phyloP scores from a whole-genome alignment of 2,888 invertebrate species.

The Podotricha telesiphe region DNA sequence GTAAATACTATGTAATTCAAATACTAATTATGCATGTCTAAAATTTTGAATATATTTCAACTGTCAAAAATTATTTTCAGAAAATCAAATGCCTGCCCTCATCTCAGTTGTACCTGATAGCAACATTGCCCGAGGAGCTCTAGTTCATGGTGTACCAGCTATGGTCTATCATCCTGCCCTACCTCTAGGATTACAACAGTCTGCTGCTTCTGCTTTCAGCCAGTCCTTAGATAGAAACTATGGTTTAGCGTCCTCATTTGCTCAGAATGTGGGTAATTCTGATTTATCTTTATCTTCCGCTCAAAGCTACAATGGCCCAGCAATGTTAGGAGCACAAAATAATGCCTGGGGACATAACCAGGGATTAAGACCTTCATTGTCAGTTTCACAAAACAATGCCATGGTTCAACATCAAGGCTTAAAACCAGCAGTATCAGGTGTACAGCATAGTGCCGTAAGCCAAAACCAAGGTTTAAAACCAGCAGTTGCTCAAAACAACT shows the following conservation, averaged over 20 bases:
- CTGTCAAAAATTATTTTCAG: slow-evolving; percentile 40
- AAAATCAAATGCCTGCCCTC: slow-evolving; percentile 33
- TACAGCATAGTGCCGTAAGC: background rate
- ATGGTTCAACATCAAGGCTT: background rate
- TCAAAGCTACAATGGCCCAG: slow-evolving; percentile 56
- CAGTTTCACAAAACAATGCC: background rate
- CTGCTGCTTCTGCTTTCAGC: slow-evolving; percentile 31
- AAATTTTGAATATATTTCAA: background rate
- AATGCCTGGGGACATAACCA: slow-evolving; percentile 4
- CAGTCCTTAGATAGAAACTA: slow-evolving; percentile 30
- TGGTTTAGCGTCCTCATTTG: slow-evolving; percentile 51
- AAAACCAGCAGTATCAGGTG: background rate
- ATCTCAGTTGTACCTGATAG: slow-evolving; percentile 13
- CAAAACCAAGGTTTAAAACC: slow-evolving; percentile 21
- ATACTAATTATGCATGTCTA: background rate
- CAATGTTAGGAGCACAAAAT: slow-evolving; percentile 31
- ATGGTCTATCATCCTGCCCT: slow-evolving; percentile 38
- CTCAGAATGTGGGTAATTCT: slow-evolving; percentile 57
- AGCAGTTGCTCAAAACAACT: slow-evolving; percentile 52
- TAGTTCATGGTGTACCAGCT: slow-evolving; percentile 57
- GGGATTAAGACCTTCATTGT: background rate
- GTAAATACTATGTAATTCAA: slow-evolving; percentile 31
- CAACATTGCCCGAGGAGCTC: slow-evolving; percentile 60
- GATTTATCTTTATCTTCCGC: slow-evolving; percentile 61
- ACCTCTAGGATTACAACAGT: slow-evolving; percentile 35